These are phyloP conservation scores for Monomorium pharaonis DNA, from an alignment of 1,140 invertebrate species.

Conservation along the genomic window DNA sequence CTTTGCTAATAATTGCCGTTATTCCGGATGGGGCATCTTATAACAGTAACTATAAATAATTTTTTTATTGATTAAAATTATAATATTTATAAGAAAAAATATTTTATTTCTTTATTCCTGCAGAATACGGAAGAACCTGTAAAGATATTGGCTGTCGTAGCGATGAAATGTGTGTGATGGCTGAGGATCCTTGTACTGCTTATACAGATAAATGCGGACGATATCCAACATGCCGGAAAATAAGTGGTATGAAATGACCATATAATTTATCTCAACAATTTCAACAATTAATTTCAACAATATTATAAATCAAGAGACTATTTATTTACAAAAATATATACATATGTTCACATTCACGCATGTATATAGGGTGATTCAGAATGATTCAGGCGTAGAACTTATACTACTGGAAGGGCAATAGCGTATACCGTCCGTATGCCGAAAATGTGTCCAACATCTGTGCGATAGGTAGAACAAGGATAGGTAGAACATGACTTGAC, in stretches of 20 bases:
- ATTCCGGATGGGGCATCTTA: constrained; percentile 71
- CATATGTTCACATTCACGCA: too few relatives aligned
- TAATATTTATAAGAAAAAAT: background rate
- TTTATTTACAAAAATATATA: too few relatives aligned
- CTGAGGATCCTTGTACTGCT: constrained; percentile 88
- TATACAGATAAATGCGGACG: constrained; percentile 87
- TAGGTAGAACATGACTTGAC: too few relatives aligned
- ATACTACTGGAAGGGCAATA: too few relatives aligned
- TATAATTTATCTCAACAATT: background rate
- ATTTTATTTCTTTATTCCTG: constrained; percentile 73
- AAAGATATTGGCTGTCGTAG: constrained; percentile 91
- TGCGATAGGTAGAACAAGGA: too few relatives aligned
- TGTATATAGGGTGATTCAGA: too few relatives aligned
- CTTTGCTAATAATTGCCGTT: constrained; percentile 47
- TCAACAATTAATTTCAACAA: too few relatives aligned
- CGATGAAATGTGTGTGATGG: constrained; percentile 90
- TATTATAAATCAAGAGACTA: background rate
- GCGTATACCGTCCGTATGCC: too few relatives aligned
- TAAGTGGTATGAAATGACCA: constrained; percentile 71
- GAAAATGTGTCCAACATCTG: too few relatives aligned
- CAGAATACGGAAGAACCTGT: constrained; percentile 91
- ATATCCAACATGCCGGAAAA: constrained; percentile 88
- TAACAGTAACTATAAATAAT: constrained; percentile 78
- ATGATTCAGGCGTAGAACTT: too few relatives aligned
- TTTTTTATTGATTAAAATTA: background rate